Conservation (phyloP, 2,888 invertebrate species). For the Omphaloscelis lunosa region DNA sequence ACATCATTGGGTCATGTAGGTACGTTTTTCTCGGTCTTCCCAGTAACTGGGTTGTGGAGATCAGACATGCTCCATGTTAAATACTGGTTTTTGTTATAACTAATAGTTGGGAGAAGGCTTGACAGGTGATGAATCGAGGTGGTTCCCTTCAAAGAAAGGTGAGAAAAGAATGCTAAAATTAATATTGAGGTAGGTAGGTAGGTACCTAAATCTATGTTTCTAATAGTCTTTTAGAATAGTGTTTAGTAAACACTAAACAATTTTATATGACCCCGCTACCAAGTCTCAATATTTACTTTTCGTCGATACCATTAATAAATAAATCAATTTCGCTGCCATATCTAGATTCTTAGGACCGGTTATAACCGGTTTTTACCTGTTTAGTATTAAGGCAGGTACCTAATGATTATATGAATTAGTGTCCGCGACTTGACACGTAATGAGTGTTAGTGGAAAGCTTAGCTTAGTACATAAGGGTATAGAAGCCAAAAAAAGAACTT, state of each 20-base stretch:
- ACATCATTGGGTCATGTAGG: too few species aligned
- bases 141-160: neutral
- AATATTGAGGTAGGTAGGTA: neutral
- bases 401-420: constrained; percentile 1
- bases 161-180: neutral
- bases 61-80: neutral
- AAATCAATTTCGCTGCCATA: constrained; percentile 29
- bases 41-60: neutral
- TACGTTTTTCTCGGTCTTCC: neutral
- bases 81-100: neutral
- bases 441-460: neutral
- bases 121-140: neutral
- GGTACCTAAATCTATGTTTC: neutral
- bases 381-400: neutral
- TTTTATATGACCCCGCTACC: constrained; percentile 16
- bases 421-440: neutral
- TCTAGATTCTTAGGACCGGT: constrained; percentile 34
- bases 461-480: neutral
- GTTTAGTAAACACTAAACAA: neutral
- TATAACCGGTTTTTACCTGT: constrained; percentile 22
- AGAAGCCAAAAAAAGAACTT: neutral
- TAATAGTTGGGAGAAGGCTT: neutral
- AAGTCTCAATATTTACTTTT: constrained; percentile 37
- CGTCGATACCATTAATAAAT: constrained; percentile 15
- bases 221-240: neutral